These are phyloP conservation scores for Salvelinus alpinus DNA, from an alignment of 2,113 vertebrate genomes.

Conservation along the genomic window DNA sequence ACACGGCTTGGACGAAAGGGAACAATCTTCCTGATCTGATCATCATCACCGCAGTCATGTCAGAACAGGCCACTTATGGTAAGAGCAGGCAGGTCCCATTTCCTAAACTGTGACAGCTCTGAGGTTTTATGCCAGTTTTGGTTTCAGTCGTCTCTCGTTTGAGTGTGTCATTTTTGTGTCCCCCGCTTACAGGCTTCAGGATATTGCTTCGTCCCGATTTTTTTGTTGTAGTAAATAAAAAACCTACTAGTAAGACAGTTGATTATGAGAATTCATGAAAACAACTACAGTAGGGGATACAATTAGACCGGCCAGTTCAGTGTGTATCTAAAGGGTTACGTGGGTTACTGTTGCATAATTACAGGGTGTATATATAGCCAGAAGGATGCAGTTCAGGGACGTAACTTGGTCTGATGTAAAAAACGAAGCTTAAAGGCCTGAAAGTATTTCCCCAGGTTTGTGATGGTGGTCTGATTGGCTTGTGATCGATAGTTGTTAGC, in stretches of 20 bases:
- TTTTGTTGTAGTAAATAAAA: background rate
- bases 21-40: conserved; percentile 15
- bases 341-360: conserved; percentile 65
- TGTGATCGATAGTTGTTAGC: conserved; percentile 36
- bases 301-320: conserved; percentile 54
- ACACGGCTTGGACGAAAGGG: conserved; percentile 25
- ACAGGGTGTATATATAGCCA: conserved; percentile 65
- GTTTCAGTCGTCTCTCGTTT: background rate
- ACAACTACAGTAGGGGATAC: conserved; percentile 69
- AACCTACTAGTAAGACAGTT: too few species aligned
- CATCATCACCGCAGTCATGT: too few species aligned
- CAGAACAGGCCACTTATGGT: too few species aligned
- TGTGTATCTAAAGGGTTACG: conserved; percentile 66
- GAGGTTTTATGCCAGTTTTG: background rate
- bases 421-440: conserved; percentile 38
- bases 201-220: background rate
- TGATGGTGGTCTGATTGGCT: conserved; percentile 16
- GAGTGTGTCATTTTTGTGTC: background rate
- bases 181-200: background rate
- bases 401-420: conserved; percentile 53
- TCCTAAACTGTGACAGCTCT: background rate
- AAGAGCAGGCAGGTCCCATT: too few species aligned
- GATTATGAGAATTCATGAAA: conserved; percentile 47
- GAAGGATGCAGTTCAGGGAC: conserved; percentile 65
- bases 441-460: conserved; percentile 10